Evolutionary conservation across 2,113 vertebrate species (phyloP).

Genomic region (Corythornis cristatus): DNA sequence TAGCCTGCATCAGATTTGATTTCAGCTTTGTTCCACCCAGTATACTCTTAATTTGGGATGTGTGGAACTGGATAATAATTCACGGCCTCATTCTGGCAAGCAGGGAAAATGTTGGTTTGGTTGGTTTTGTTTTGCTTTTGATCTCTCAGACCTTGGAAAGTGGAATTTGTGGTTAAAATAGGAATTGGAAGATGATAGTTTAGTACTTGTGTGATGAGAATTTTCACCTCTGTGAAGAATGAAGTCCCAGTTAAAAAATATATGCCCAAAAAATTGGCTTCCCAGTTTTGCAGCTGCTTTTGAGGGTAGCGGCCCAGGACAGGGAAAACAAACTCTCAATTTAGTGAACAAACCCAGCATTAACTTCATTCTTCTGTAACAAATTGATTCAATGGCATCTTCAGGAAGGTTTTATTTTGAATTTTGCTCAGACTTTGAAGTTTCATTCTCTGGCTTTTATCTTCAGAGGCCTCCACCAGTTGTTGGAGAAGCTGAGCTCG

Average conservation of each 20-base stretch:
- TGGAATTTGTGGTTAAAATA: neutral
- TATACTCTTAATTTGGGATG: neutral
- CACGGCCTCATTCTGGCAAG: neutral
- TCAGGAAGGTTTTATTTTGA: neutral
- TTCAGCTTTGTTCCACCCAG: neutral
- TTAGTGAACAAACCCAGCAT: neutral
- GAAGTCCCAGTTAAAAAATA: neutral
- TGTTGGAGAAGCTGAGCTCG: neutral
- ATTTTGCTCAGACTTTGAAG: neutral
- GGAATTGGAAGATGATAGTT: neutral
- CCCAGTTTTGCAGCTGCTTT: neutral
- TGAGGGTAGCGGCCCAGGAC: accelerated
- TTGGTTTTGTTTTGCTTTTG: neutral
- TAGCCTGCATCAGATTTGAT: neutral
- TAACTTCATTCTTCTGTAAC: neutral
- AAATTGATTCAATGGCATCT: neutral
- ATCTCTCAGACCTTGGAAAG: neutral
- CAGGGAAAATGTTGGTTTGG: neutral
- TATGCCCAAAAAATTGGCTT: neutral
- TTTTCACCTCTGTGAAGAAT: neutral
- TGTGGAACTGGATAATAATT: neutral
- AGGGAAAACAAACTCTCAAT: neutral
- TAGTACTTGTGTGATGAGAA: neutral
- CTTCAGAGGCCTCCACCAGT: neutral
- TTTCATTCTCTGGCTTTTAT: neutral